Evolutionary conservation across 2,888 invertebrate species (phyloP), one percentile per base, ranked within the genome.

Genomic region (Scaptomyza reducta): DNA sequence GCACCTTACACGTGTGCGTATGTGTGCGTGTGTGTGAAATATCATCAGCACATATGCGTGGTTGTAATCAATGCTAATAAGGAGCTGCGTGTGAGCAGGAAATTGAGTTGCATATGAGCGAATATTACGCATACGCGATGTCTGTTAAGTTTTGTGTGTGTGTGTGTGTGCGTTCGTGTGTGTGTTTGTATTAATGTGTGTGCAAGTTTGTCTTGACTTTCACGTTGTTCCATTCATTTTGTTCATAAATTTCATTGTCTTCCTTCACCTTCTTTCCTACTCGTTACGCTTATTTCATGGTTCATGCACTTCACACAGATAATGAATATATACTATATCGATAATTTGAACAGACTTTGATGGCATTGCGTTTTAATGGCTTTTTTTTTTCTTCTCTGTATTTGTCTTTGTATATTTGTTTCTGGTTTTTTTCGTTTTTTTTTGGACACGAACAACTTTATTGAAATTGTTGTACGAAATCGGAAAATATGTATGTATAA

Each of bases 71-170:
- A 75, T 78, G 79, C 55, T 74, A 75, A 75, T 75, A 53, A 54
- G 58, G 35, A 38, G 62, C 44, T 75, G 82, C 82, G 82, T 88
- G 88, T 38, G 62, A 11, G 10, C 47, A 49, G 61, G 59, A 65
- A 88, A 86, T 82, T 71, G 87, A 74, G 64, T 79, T 45, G 50
- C 65, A 74, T 84, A 71, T 70, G 57, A 6, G 49, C 46, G 51
- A 58, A 79, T 73, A 83, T 77, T 35, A 65, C 67, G 74, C 57
- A 86, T 80, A 80, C 79, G 84, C 84, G 46, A 33, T 47, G 63
- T 71, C 53, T 76, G 44, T 35, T 45, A 51, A 40, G 40, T 41
- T 55, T 49, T 0, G 3, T 31, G 31, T 10, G 31, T 35, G 13
- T 46, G 33, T 57, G 49, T 42, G 54, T 54, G 57, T 57, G 55